Evolutionary conservation across 2,113 vertebrate species (phyloP).

Genomic region (Brachyistius frenatus): DNA sequence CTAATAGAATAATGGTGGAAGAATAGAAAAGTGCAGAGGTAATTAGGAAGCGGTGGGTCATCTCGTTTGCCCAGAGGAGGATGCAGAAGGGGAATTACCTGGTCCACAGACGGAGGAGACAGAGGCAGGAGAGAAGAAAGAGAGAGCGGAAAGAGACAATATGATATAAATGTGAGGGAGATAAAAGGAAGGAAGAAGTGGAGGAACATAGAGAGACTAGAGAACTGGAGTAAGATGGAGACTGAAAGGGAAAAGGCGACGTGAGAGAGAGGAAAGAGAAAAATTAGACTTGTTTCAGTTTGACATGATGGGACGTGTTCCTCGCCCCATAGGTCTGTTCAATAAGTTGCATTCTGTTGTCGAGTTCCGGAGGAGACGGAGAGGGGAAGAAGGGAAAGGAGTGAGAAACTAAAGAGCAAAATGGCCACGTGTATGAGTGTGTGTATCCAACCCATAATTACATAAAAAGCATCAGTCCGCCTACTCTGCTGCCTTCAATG

Average conservation of each 20-base stretch:
- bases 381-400: slow-evolving; percentile 23
- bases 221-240: slow-evolving; percentile 26
- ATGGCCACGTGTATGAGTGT: slow-evolving; percentile 22
- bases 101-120: slow-evolving; percentile 45
- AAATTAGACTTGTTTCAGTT: slow-evolving; percentile 68
- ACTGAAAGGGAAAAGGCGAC: slow-evolving; percentile 31
- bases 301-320: slow-evolving; percentile 72
- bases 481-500: slow-evolving; percentile 60
- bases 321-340: slow-evolving; percentile 64
- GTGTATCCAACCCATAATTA: slow-evolving; percentile 56
- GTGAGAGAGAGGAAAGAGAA: slow-evolving; percentile 42
- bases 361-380: slow-evolving; percentile 44
- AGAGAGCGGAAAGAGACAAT: slow-evolving; percentile 3
- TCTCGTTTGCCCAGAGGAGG: slow-evolving; percentile 65
- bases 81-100: slow-evolving; percentile 67
- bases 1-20: slow-evolving; percentile 76
- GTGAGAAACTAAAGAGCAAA: slow-evolving; percentile 15
- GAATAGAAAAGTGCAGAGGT: slow-evolving; percentile 60
- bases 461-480: slow-evolving; percentile 62
- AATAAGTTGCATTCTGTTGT: slow-evolving; percentile 68
- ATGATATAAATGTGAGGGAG: slow-evolving; percentile 23
- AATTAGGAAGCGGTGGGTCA: slow-evolving; percentile 76
- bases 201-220: slow-evolving; percentile 12
- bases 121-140: neutral
- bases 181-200: slow-evolving; percentile 22